These are phyloP conservation scores for Ceratina japonica DNA, from an alignment of 1,140 invertebrate genomes.

Conservation along the genomic window DNA sequence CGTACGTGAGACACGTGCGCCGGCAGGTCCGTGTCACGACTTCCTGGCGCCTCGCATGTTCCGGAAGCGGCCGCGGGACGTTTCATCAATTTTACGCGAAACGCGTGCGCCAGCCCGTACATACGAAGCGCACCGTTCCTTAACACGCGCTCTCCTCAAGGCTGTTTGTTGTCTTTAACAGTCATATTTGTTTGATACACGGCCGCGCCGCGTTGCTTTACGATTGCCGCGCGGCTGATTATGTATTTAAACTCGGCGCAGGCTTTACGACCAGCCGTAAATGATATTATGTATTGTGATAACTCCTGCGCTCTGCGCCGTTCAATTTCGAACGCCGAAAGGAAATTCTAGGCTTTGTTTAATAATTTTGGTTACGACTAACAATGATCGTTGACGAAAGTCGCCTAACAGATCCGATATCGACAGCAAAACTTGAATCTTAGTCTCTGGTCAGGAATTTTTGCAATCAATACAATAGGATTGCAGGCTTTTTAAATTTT, in stretches of 20 bases:
- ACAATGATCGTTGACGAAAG: too few relatives aligned
- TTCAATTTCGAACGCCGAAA: not conserved
- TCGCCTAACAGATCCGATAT: too few relatives aligned
- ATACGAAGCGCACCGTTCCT: not conserved
- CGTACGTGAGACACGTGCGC: slow-evolving; percentile 63
- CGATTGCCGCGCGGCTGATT: not conserved
- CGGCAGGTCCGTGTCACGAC: slow-evolving; percentile 40
- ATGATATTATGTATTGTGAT: not conserved
- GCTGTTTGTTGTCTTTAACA: slow-evolving; percentile 10
- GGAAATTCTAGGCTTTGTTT: too few relatives aligned
- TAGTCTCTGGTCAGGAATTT: too few relatives aligned
- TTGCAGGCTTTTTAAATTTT: too few relatives aligned
- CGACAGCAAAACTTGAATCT: too few relatives aligned
- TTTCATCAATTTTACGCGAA: slow-evolving; percentile 30
- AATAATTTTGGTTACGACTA: too few relatives aligned
- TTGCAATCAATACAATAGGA: too few relatives aligned
- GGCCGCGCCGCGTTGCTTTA: not conserved
- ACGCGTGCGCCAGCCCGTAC: not conserved
- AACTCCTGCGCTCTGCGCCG: not conserved
- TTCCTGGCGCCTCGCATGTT: slow-evolving; percentile 45
- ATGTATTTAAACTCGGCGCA: not conserved
- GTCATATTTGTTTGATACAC: slow-evolving; percentile 11
- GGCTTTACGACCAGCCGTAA: slow-evolving; percentile 8
- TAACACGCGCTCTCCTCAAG: not conserved
- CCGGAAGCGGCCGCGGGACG: slow-evolving; percentile 33